phyloP scores from a whole-genome alignment of 2,888 invertebrate species.

The Idaea biselata region DNA sequence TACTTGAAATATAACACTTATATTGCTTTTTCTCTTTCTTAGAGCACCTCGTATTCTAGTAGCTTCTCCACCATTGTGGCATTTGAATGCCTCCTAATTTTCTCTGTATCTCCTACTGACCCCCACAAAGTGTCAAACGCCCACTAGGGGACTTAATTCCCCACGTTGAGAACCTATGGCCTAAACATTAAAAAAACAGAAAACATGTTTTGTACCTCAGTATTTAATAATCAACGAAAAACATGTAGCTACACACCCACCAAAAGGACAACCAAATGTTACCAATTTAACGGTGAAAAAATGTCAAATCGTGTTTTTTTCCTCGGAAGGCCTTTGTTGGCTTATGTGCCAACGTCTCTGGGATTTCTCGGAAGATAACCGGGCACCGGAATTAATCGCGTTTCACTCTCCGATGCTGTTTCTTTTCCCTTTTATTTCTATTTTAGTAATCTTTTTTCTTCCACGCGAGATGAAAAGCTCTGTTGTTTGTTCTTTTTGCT shows the following conservation, averaged over 20 bases:
- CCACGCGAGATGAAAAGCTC: neutral
- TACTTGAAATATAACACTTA: no score
- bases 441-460: neutral
- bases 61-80: no score
- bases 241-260: neutral
- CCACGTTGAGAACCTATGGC: no score
- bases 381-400: slow-evolving; percentile 1
- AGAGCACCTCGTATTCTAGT: no score
- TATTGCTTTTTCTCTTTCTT: no score
- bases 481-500: neutral
- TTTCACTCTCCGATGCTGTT: neutral
- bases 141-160: no score
- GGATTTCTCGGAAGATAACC: neutral
- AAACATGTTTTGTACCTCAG: no score
- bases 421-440: neutral
- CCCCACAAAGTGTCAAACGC: no score
- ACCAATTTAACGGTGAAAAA: slow-evolving; percentile 5
- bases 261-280: neutral
- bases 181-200: no score
- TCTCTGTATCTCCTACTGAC: no score
- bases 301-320: slow-evolving; percentile 1
- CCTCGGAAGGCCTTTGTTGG: neutral
- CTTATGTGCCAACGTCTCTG: neutral
- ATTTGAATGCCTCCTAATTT: no score
- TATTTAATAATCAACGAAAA: neutral